Percentiles rank a stretch among this genome's conserved stretches.
Evolutionary conservation across 37 sponge, comb jelly and placozoan species (phyloP).

Genomic region (Eunapius fragilis): DNA sequence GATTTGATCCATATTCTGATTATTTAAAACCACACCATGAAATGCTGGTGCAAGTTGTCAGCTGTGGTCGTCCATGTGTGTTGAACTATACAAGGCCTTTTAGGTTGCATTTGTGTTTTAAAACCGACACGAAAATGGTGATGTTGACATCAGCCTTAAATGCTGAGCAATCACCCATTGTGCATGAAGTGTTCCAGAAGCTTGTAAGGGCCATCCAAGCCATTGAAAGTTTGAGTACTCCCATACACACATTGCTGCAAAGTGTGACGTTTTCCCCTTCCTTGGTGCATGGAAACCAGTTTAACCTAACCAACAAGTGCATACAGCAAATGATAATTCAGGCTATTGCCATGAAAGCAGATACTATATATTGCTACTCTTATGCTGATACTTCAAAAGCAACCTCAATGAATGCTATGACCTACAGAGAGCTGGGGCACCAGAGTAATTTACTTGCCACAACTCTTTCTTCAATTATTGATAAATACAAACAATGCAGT

Average conservation of each 20-base stretch:
- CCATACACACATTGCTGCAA: not conserved
- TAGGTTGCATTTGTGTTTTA: not conserved
- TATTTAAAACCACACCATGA: conserved; percentile 1
- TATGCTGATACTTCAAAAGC: too few species aligned
- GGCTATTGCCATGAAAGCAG: not conserved
- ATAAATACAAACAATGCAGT: not conserved
- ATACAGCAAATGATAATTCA: not conserved
- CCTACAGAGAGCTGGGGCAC: not conserved
- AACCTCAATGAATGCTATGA: too few species aligned
- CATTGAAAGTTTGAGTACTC: not conserved
- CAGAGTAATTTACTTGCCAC: not conserved
- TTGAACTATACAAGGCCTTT: not conserved
- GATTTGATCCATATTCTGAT: not conserved
- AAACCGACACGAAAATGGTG: not conserved
- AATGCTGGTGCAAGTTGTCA: not conserved
- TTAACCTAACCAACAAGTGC: not conserved
- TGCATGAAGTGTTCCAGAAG: not conserved
- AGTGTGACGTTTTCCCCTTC: not conserved
- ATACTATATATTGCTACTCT: too few species aligned
- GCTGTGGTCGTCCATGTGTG: not conserved
- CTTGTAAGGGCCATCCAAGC: not conserved
- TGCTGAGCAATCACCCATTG: not conserved
- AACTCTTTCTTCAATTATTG: not conserved
- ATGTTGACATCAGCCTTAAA: not conserved
- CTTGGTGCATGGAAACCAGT: not conserved